Conservation (phyloP, 2,797 vertebrate species). For the Phalloptychus januarius region DNA sequence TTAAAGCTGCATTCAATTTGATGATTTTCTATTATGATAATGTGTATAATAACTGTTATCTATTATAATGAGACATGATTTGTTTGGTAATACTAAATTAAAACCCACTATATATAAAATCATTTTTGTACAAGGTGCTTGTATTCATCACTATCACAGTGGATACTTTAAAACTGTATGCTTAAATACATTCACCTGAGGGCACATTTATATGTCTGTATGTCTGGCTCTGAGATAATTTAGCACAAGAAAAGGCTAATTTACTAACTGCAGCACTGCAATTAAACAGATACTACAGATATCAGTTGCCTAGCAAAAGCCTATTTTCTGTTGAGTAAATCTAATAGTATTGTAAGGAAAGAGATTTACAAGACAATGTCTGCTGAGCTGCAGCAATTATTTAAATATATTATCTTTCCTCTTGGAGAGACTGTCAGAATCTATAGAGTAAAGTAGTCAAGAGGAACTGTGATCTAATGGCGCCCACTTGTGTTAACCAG, state of each 20-base stretch:
- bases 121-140: slow-evolving; percentile 19
- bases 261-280: slow-evolving; percentile 18
- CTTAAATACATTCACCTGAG: slow-evolving; percentile 37
- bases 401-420: slow-evolving; percentile 13
- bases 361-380: slow-evolving; percentile 28
- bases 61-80: slow-evolving; percentile 3
- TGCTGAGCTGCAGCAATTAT: slow-evolving; percentile 25
- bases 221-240: not conserved
- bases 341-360: slow-evolving; percentile 14
- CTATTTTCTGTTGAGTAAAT: slow-evolving; percentile 20
- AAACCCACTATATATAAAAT: slow-evolving; percentile 24
- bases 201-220: slow-evolving; percentile 23
- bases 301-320: slow-evolving; percentile 18
- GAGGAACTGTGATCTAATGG: slow-evolving; percentile 50
- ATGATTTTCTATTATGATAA: slow-evolving; percentile 17
- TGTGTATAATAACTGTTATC: slow-evolving; percentile 15
- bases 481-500: slow-evolving; percentile 63
- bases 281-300: slow-evolving; percentile 28
- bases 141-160: slow-evolving; percentile 14
- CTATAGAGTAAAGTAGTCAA: not conserved
- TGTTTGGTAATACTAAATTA: slow-evolving; percentile 8
- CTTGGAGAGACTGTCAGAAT: slow-evolving; percentile 1
- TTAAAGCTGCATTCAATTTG: slow-evolving; percentile 24
- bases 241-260: slow-evolving; percentile 17
- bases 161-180: slow-evolving; percentile 36